These are phyloP conservation scores for Thalassarche chlororhynchos DNA, from an alignment of 2,113 vertebrate genomes.

Conservation along the genomic window DNA sequence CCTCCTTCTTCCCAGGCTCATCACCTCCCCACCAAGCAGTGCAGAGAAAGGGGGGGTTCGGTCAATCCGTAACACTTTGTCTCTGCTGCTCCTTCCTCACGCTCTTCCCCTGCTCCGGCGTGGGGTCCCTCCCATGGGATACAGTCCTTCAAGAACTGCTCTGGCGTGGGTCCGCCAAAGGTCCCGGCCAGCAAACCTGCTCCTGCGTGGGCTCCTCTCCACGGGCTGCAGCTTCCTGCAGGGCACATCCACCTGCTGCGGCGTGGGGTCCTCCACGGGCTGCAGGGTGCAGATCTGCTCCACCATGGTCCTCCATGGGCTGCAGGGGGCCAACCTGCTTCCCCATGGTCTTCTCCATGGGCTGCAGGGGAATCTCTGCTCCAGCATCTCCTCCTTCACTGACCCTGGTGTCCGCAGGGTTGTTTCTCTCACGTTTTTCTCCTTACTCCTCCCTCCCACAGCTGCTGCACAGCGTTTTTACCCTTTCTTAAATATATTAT, in stretches of 20 bases:
- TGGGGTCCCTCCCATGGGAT: too few relatives aligned
- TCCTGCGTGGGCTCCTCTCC: background rate
- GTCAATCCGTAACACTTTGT: too few relatives aligned
- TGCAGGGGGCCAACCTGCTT: background rate
- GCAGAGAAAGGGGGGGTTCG: background rate
- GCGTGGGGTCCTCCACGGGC: background rate
- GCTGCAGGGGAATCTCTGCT: background rate
- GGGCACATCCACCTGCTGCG: background rate
- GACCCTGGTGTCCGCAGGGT: background rate
- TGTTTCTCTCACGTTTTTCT: background rate
- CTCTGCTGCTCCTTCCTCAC: too few relatives aligned
- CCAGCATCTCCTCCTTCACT: background rate
- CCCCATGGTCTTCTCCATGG: background rate
- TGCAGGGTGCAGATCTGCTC: too few relatives aligned
- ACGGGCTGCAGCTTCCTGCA: background rate
- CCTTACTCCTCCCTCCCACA: background rate
- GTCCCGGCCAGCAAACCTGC: background rate
- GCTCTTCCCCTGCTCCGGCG: too few relatives aligned
- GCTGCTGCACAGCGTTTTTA: background rate
- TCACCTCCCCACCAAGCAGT: background rate
- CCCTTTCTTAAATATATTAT: background rate
- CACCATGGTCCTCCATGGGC: background rate
- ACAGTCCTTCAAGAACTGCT: background rate
- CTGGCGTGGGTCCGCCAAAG: background rate
- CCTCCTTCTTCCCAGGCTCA: background rate